A percentile compares a stretch with the other conserved stretches of the same genome.
These are phyloP conservation scores for Pammene aurita DNA, from an alignment of 2,888 invertebrate species.

Conservation along the genomic window DNA sequence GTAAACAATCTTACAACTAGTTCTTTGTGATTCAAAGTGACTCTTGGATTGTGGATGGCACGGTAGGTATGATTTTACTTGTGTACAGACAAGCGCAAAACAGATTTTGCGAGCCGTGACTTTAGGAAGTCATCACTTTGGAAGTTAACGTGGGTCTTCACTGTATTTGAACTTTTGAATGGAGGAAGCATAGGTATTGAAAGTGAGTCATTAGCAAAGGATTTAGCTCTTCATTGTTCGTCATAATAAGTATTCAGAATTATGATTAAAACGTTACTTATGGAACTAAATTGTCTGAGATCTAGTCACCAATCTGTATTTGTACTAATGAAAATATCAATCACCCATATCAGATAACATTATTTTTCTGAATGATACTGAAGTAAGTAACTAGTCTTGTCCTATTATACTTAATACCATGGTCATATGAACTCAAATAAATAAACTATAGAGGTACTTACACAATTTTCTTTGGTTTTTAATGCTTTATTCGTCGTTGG, in stretches of 20 bases:
- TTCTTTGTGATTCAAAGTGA: constrained; percentile 35
- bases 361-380: no score
- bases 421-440: no score
- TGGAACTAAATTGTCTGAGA: no score
- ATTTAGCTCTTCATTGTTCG: constrained; percentile 5
- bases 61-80: constrained; percentile 46
- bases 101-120: neutral
- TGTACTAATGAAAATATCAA: no score
- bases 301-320: no score
- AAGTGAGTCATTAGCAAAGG: constrained; percentile 27
- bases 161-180: constrained; percentile 34
- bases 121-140: constrained; percentile 6
- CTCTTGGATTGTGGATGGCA: constrained; percentile 21
- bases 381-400: no score
- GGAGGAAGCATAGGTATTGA: constrained; percentile 1
- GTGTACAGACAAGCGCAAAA: neutral
- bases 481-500: neutral
- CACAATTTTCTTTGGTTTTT: no score
- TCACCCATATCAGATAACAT: neutral
- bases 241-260: neutral
- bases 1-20: constrained; percentile 42
- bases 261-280: neutral
- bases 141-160: constrained; percentile 29
- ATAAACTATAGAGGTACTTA: no score
- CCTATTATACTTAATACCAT: no score